Percentiles rank a stretch among this genome's conserved stretches.
Evolutionary conservation across 2,888 invertebrate genomes (phyloP).

Genomic region (Melanostoma scalare): DNA sequence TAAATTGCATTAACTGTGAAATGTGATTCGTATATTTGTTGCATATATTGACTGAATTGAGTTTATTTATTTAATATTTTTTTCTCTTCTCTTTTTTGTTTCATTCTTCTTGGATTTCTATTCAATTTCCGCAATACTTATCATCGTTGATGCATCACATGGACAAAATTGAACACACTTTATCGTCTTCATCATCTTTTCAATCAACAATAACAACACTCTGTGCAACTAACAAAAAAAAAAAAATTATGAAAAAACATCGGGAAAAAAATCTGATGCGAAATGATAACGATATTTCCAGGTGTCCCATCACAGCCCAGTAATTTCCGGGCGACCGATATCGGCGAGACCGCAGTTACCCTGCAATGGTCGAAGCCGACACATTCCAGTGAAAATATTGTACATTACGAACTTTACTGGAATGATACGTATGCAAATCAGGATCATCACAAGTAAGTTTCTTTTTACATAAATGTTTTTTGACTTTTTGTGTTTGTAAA

Average conservation of each 20-base stretch:
- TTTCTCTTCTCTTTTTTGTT: slow-evolving; percentile 9
- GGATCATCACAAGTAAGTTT: slow-evolving; percentile 89
- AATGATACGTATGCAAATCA: slow-evolving; percentile 97
- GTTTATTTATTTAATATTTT: slow-evolving; percentile 41
- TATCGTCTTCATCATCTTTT: slow-evolving; percentile 28
- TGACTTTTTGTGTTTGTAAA: slow-evolving; percentile 10
- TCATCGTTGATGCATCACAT: slow-evolving; percentile 27
- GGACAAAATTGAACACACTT: slow-evolving; percentile 13
- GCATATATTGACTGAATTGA: slow-evolving; percentile 37
- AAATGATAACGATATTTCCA: slow-evolving; percentile 76
- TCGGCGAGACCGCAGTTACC: slow-evolving; percentile 94
- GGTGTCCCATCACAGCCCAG: slow-evolving; percentile 98
- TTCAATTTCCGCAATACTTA: slow-evolving; percentile 66
- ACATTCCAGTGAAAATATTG: slow-evolving; percentile 95
- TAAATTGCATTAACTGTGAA: slow-evolving; percentile 2
- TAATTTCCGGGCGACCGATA: slow-evolving; percentile 92
- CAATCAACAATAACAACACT: slow-evolving; percentile 33
- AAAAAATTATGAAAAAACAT: too few relatives aligned
- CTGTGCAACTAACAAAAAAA: too few relatives aligned
- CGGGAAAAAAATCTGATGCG: slow-evolving; percentile 34
- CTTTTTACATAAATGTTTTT: slow-evolving; percentile 19
- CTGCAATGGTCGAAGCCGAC: slow-evolving; percentile 96
- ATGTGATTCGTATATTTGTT: slow-evolving; percentile 42
- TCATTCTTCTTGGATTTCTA: slow-evolving; percentile 55
- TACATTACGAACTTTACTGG: slow-evolving; percentile 98